phyloP scores from a whole-genome alignment of 1,140 invertebrate species.

The Calephelis virginiensis region DNA sequence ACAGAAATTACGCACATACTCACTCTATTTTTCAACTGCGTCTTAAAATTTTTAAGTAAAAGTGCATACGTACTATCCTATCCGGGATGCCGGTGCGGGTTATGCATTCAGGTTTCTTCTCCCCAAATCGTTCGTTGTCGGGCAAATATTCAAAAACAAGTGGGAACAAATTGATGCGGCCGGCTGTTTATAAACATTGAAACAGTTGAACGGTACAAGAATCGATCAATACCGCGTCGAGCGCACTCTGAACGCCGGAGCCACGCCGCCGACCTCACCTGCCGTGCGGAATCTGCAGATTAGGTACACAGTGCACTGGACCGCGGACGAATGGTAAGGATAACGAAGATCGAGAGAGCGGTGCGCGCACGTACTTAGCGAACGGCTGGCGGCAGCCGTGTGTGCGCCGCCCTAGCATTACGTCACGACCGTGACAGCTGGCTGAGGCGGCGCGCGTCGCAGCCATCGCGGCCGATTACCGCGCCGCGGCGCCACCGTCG shows the following conservation, averaged over 20 bases:
- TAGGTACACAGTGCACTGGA: slow-evolving; percentile 47
- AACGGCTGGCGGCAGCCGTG: slow-evolving; percentile 60
- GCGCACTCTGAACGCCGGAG: slow-evolving; percentile 45
- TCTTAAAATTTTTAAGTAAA: slow-evolving; percentile 32
- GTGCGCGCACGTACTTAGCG: slow-evolving; percentile 54
- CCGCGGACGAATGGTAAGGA: slow-evolving; percentile 42
- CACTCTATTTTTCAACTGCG: slow-evolving; percentile 26
- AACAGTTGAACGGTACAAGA: slow-evolving; percentile 51
- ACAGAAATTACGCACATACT: neutral
- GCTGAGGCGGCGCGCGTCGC: slow-evolving; percentile 42
- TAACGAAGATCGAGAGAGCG: slow-evolving; percentile 36
- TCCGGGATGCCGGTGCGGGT: slow-evolving; percentile 39
- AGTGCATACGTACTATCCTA: slow-evolving; percentile 59
- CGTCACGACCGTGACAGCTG: slow-evolving; percentile 66
- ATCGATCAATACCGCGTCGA: slow-evolving; percentile 64
- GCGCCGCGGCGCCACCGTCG: slow-evolving; percentile 54
- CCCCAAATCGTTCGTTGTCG: slow-evolving; percentile 42
- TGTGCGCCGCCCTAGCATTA: slow-evolving; percentile 63
- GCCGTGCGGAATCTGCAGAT: slow-evolving; percentile 44
- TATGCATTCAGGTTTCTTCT: slow-evolving; percentile 49
- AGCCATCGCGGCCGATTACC: slow-evolving; percentile 34
- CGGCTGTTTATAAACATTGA: slow-evolving; percentile 76
- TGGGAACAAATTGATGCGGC: slow-evolving; percentile 58
- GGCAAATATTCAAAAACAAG: slow-evolving; percentile 60
- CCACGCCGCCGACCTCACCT: slow-evolving; percentile 53